Base-by-base conservation (phyloP, 1,140 invertebrate species). In the Nymphalis io region DNA sequence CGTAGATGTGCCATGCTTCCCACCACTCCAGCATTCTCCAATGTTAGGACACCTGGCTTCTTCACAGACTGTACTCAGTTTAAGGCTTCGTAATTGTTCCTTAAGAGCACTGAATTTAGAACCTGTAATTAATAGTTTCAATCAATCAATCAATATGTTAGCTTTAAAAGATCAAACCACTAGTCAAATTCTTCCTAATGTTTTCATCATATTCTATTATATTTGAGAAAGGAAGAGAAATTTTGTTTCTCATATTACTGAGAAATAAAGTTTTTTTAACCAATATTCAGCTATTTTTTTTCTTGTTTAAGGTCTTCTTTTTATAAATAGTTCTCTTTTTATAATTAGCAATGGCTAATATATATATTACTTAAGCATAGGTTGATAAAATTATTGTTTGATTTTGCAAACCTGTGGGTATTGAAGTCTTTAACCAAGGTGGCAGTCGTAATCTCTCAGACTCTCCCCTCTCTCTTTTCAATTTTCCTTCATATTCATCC, bases 31-130 rank as follows among this genome's bases (percentile, higher is more conserved):
- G 92, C 99, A 99, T 93, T 99, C 98, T 20, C 98, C 98, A 78
- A 99, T 99, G 91, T 99, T 99, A 0, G 99, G 99, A 94, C 99
- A 99, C 73, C 97, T 93, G 0, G 99, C 99, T 93, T 99, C 99
- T 88, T 99, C 98, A 91, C 99, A 99, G 1, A 99, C 99, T 2
- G 99, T 99, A 79, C 98, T 96, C 11, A 99, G 92, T 78, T 98
- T 99, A 13, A 99, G 92, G 15, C 95, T 94, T 64, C 97, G 92
- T 12, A 99, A 91, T 82, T 98, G 96, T 59, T 96, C 93, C 83
- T 99, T 99, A 15, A 99, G 90, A 81, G 94, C 94, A 74, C 93
- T 94, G 84, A 95, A 98, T 92, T 97, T 98, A 80, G 95, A 93
- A 39, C 96, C 94, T 92, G 73, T 48, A 85, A 81, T 61, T 51